Percentiles rank a stretch among this genome's conserved stretches.
phyloP scores from a whole-genome alignment of 2,797 vertebrate genomes.

The Gambusia yucatana region DNA sequence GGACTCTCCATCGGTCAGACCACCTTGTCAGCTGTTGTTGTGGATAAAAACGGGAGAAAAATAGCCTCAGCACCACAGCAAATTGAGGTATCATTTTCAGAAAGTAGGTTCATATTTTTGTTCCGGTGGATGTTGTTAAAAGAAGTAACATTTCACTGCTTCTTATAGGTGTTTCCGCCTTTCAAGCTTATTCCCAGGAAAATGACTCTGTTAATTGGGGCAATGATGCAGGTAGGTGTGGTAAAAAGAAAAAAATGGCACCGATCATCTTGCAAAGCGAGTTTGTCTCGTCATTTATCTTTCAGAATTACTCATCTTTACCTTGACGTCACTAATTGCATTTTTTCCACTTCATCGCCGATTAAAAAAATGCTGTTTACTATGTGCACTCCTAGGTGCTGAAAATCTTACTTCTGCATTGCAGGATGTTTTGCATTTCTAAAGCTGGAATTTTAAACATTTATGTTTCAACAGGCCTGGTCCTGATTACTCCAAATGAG shows the following conservation, averaged over 20 bases:
- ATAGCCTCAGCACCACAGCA: slow-evolving; percentile 88
- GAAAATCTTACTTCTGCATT: neutral
- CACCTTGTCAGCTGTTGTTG: slow-evolving; percentile 85
- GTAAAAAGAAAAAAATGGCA: slow-evolving; percentile 12
- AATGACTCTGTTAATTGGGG: slow-evolving; percentile 91
- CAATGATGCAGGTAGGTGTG: slow-evolving; percentile 88
- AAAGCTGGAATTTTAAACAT: neutral
- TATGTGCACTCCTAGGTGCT: slow-evolving; percentile 27
- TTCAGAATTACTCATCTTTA: slow-evolving; percentile 4
- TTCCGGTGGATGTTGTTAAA: neutral
- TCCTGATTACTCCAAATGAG: neutral
- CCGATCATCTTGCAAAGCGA: slow-evolving; percentile 20
- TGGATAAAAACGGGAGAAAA: slow-evolving; percentile 83
- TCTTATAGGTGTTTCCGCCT: slow-evolving; percentile 90
- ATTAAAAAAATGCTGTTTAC: slow-evolving; percentile 22
- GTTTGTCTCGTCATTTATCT: slow-evolving; percentile 38
- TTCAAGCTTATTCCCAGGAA: slow-evolving; percentile 92
- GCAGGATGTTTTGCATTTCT: neutral
- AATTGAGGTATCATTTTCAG: slow-evolving; percentile 85
- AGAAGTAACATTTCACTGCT: neutral
- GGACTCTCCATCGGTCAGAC: slow-evolving; percentile 91
- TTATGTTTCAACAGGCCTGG: neutral
- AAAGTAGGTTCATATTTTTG: neutral
- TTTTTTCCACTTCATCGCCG: slow-evolving; percentile 37
- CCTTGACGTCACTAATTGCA: slow-evolving; percentile 18